Evolutionary conservation across 2,113 vertebrate genomes (phyloP).

Genomic region (Alligator sinensis): DNA sequence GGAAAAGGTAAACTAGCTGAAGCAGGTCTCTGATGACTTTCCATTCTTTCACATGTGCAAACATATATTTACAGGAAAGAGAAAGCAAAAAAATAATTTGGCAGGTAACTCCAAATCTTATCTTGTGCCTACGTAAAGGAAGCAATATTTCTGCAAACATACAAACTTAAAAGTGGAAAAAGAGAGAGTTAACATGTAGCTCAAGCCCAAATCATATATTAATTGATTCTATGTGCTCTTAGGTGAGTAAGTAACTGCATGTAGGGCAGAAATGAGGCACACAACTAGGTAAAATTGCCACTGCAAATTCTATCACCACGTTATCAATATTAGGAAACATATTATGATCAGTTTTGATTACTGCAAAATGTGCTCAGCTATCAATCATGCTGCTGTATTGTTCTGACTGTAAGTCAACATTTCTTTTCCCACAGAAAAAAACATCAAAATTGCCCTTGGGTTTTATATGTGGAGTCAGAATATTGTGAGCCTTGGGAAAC

Average conservation of each 20-base stretch:
- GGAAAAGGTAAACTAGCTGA: background rate
- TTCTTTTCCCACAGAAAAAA: too few relatives aligned
- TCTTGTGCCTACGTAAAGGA: background rate
- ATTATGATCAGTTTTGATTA: background rate
- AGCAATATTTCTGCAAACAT: background rate
- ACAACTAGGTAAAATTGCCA: background rate
- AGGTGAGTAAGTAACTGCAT: background rate
- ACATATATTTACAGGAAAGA: background rate
- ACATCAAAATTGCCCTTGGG: too few relatives aligned
- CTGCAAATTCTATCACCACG: background rate
- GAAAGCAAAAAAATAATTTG: background rate
- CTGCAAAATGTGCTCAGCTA: background rate
- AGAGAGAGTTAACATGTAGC: conserved; percentile 26
- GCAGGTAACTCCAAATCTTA: background rate
- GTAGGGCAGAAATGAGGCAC: background rate
- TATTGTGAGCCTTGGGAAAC: too few relatives aligned
- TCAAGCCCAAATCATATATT: background rate
- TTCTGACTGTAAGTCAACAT: background rate
- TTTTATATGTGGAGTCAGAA: too few relatives aligned
- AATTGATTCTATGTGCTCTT: background rate
- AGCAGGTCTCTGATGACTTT: background rate
- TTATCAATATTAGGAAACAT: background rate
- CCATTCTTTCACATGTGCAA: background rate
- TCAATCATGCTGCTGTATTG: background rate
- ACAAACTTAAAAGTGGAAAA: background rate